phyloP scores from a whole-genome alignment of 2,113 vertebrate genomes.

The Malurus melanocephalus region DNA sequence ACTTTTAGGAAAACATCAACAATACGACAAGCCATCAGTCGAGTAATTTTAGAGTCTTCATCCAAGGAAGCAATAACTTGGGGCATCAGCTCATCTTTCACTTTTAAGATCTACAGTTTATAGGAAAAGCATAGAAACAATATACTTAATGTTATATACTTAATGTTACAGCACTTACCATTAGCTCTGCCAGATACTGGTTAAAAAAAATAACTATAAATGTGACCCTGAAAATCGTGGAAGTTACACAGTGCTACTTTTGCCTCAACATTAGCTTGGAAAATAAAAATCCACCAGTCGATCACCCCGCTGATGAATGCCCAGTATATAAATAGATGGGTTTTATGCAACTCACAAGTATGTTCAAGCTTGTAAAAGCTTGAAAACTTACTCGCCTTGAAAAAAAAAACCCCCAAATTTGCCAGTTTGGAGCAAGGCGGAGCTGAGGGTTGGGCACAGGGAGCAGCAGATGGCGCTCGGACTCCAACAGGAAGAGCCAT shows the following conservation, averaged over 20 bases:
- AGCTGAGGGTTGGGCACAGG: rapidly evolving
- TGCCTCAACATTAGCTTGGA: background rate
- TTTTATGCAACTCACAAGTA: background rate
- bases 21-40: slow-evolving; percentile 83
- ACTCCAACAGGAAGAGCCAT: background rate
- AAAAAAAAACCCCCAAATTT: rapidly evolving
- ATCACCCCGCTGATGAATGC: background rate
- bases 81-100: slow-evolving; percentile 73
- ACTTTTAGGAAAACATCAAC: slow-evolving; percentile 68
- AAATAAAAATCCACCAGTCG: background rate
- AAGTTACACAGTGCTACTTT: background rate
- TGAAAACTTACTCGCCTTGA: background rate
- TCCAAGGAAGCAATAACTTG: slow-evolving; percentile 81
- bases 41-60: slow-evolving; percentile 83
- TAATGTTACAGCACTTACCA: background rate
- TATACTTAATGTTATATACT: background rate
- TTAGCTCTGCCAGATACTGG: background rate
- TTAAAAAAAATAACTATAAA: background rate
- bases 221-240: background rate
- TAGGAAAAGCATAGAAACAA: background rate
- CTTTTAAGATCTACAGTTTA: slow-evolving; percentile 69
- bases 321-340: background rate
- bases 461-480: slow-evolving; percentile 36
- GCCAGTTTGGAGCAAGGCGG: rapidly evolving
- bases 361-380: background rate